Percentiles rank a stretch among this genome's conserved stretches.
Evolutionary conservation across 2,888 invertebrate genomes (phyloP).

Genomic region (Phania funesta): DNA sequence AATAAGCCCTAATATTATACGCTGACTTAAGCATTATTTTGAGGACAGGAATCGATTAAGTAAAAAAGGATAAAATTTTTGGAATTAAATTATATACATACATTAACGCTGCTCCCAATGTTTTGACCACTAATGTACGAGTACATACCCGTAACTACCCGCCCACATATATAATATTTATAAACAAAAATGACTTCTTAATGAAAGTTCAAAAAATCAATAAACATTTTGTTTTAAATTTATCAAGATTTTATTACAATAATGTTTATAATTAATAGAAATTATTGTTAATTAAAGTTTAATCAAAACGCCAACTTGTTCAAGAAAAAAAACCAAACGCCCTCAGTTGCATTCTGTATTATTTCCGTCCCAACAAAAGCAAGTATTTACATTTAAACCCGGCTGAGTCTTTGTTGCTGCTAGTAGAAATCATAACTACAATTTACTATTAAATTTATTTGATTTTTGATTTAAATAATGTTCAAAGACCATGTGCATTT

Average conservation of each 20-base stretch:
- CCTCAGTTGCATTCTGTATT: background rate
- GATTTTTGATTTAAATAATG: background rate
- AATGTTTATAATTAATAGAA: background rate
- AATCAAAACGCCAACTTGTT: background rate
- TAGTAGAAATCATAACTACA: background rate
- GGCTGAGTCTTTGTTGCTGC: background rate
- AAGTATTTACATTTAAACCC: background rate
- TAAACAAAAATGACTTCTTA: too few relatives aligned
- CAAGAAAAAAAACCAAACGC: background rate
- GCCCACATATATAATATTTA: too few relatives aligned
- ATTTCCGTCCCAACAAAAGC: background rate
- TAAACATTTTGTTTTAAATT: too few relatives aligned
- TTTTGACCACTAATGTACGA: too few relatives aligned
- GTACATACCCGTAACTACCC: too few relatives aligned
- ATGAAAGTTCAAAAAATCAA: too few relatives aligned
- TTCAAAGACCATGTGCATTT: constrained; percentile 5
- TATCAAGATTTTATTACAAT: background rate
- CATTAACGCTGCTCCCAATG: too few relatives aligned
- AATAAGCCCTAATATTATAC: too few relatives aligned
- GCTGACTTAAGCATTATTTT: too few relatives aligned
- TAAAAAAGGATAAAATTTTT: too few relatives aligned
- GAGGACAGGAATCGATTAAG: too few relatives aligned
- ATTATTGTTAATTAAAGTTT: background rate
- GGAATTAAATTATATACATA: too few relatives aligned
- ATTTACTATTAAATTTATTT: background rate